Evolutionary conservation across 2,113 vertebrate genomes (phyloP).

Genomic region (Stegostoma tigrinum): DNA sequence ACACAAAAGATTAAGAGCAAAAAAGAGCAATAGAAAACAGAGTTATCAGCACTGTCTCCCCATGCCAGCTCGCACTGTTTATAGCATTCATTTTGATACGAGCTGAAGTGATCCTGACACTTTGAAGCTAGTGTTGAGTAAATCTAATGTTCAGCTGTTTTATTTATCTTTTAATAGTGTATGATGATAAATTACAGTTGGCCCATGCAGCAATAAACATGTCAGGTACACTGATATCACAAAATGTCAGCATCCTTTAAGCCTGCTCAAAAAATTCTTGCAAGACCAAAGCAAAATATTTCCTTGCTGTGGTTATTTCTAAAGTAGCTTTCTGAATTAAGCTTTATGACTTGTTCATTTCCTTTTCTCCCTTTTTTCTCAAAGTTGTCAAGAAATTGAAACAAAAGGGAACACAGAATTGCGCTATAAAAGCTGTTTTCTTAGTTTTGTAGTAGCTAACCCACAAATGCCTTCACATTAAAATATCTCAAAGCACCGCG

Average conservation of each 20-base stretch:
- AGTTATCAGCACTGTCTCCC: not conserved
- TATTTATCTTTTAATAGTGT: slow-evolving; percentile 9
- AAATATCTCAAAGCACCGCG: not conserved
- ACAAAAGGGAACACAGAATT: not conserved
- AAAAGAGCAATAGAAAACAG: not conserved
- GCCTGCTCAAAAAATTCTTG: not conserved
- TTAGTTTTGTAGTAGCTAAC: not conserved
- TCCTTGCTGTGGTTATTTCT: not conserved
- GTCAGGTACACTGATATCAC: slow-evolving; percentile 1
- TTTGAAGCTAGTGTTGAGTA: not conserved
- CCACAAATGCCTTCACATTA: not conserved
- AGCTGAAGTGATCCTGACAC: not conserved
- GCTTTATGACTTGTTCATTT: not conserved
- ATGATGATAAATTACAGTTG: not conserved
- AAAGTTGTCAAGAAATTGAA: not conserved
- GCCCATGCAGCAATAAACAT: not conserved
- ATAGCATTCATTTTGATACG: slow-evolving; percentile 9
- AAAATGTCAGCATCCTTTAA: not conserved
- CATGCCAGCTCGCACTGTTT: not conserved
- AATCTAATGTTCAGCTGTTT: not conserved
- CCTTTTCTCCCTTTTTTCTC: not conserved
- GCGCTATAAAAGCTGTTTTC: not conserved
- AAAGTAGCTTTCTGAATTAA: not conserved
- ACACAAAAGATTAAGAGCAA: not conserved
- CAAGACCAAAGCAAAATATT: not conserved